Evolutionary conservation across 2,797 vertebrate genomes (phyloP), one percentile per base, ranked within the genome.

Genomic region (Otolemur crassicaudatus): DNA sequence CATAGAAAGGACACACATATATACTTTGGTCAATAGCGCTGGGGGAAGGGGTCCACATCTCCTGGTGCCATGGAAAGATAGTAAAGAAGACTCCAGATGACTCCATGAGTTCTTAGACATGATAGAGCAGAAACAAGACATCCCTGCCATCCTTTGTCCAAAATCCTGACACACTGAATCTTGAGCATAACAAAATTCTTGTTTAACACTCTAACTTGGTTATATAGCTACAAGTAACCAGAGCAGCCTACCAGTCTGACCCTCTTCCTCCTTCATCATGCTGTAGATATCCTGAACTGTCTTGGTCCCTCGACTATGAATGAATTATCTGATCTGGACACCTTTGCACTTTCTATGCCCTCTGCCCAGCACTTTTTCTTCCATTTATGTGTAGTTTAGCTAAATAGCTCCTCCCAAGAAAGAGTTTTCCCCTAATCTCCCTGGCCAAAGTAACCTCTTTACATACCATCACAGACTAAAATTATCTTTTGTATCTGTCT

Each of bases 11-110:
- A 1, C 7, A 67, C 31, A 46, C 0, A 17, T 4, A 8, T 34
- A 14, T 29, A 17, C 20, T 65, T 56, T 29, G 2, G 10, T 40
- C 70, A 37, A 27, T 3, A 72, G 46, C 40, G 20, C 5, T 40
- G 14, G 0, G 3, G 0, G 4, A 40, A 40, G 40, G 40, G 0
- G 8, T 34, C n/a, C 40, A 81, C 46, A 14, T 53, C 25, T 53
- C 8, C 27, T 46, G 25, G 11, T 60, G 25, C 37, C n/a, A 75
- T 53, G 53, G 25, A 5, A 61, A 60, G 22, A 67, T 49, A 12
- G 3, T 61, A 49, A 65, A 89, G 58, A 37, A 43, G 40, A 7
- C 5, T 31, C 65, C 79, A 77, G 20, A 77, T 75, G 58, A 20
- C 73, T 87, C 4, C 2, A 84, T 88, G 19, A 10, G 23, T 7